Base-by-base conservation (phyloP, 2,797 vertebrate species). In the Pangasius sanitwongsei region DNA sequence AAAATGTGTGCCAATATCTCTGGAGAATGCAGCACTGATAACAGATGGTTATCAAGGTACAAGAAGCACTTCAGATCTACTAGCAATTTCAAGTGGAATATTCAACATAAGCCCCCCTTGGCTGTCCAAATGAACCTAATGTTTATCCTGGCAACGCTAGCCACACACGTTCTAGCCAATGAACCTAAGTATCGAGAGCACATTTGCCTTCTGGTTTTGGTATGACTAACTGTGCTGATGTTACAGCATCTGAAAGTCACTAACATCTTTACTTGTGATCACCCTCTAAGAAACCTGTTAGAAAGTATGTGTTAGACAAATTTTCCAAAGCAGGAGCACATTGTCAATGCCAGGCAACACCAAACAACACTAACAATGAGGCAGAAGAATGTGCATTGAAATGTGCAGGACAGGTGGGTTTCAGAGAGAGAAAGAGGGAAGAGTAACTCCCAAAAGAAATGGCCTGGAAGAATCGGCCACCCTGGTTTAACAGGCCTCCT, bases 71-170 rank as follows among this genome's bases (percentile, higher is more conserved):
- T 25, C 5, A 25, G 37, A 34, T 57, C 18, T 31, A 20, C 20
- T 13, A 41, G 34, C 80, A 61, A 67, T 48, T 67, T 28, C 82
- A 67, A 84, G 41, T 23, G 28, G 3, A 84, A 67, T 83, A 83
- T 83, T 48, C 67, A 89, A 70, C 67, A 84, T 90, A 86, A 92
- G 91, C 92, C 91, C 92, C 89, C 53, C 87, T 90, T 87, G 67
- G 91, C 92, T 93, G 92, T 90, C 92, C 91, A 90, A 93, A 88
- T 72, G 86, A 91, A 57, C 16, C 89, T 80, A 83, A 90, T 96
- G 95, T 96, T 96, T 95, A 94, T 94, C 92, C 95, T 96, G 96
- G 96, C 95, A 91, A 69, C 63, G 0, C 72, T 69, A 57, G 44
- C 41, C 41, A 83, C 67, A 86, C 77, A 83, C 41, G 55, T 57